A percentile compares a stretch with the other conserved stretches of the same genome.
phyloP scores from a whole-genome alignment of 37 sponge, comb jelly and placozoan species.

The Beroe ovata region DNA sequence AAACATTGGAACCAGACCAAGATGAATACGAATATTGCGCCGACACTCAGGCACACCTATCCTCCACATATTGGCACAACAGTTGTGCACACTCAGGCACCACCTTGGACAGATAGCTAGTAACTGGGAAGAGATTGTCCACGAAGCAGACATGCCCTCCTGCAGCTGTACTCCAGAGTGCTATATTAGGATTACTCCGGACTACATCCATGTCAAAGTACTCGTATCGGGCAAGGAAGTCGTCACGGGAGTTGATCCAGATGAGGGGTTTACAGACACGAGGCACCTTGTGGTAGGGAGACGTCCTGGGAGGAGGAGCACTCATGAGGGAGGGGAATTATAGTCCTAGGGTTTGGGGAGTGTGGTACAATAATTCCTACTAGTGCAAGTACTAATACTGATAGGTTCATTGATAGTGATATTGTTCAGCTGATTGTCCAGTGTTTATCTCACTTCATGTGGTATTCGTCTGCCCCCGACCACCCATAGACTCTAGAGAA shows the following conservation, averaged over 20 bases:
- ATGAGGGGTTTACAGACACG: not conserved
- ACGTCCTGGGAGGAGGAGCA: not conserved
- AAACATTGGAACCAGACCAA: no score
- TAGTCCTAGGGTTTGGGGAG: no score
- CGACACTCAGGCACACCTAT: no score
- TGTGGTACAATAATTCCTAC: no score
- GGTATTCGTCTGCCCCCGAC: constrained; percentile 12
- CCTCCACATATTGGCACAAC: no score
- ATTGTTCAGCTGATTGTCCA: no score
- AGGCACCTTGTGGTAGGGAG: not conserved
- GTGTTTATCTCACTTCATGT: no score
- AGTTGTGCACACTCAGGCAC: constrained; percentile 57
- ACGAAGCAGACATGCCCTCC: constrained; percentile 16
- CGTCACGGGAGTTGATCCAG: constrained; percentile 26
- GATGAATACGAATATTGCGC: no score
- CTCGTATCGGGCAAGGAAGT: not conserved
- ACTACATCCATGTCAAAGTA: not conserved
- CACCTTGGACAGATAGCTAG: not conserved
- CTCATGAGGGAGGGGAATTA: no score
- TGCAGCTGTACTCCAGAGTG: constrained; percentile 9
- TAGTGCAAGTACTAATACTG: no score
- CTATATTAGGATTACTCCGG: not conserved
- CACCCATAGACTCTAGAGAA: not conserved
- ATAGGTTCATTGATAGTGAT: no score
- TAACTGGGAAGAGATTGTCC: constrained; percentile 24